These are phyloP conservation scores for Lethrus apterus DNA, from an alignment of 1,140 invertebrate genomes.

Conservation along the genomic window DNA sequence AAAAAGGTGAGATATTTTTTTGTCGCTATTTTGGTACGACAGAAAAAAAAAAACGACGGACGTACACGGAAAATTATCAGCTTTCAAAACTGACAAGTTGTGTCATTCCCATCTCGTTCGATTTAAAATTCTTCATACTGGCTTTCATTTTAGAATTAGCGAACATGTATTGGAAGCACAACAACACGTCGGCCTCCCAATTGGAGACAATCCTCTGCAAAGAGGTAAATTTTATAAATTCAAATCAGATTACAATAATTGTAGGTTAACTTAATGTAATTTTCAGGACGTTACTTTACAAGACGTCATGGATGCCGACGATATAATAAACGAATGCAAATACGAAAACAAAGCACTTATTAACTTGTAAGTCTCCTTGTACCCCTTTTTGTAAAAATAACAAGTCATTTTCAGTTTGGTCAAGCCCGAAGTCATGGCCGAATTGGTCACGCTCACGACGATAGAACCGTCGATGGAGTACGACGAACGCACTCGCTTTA, in stretches of 20 bases:
- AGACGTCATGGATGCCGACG: slow-evolving; percentile 88
- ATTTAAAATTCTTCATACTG: slow-evolving; percentile 16
- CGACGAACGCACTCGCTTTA: slow-evolving; percentile 74
- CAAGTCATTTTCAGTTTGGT: slow-evolving; percentile 62
- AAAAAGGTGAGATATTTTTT: slow-evolving; percentile 11
- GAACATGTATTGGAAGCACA: slow-evolving; percentile 77
- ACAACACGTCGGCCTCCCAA: slow-evolving; percentile 61
- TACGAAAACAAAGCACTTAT: slow-evolving; percentile 85
- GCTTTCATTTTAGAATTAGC: slow-evolving; percentile 20
- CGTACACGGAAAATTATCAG: slow-evolving; percentile 8
- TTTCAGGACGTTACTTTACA: slow-evolving; percentile 82
- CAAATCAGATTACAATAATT: slow-evolving; percentile 16
- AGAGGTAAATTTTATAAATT: slow-evolving; percentile 53
- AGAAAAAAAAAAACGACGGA: neutral
- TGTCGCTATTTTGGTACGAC: slow-evolving; percentile 2
- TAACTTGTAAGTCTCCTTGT: slow-evolving; percentile 93
- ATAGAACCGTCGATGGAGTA: slow-evolving; percentile 72
- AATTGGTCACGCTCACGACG: slow-evolving; percentile 79
- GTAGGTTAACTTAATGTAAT: slow-evolving; percentile 17
- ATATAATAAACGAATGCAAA: slow-evolving; percentile 93
- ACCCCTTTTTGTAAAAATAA: no score
- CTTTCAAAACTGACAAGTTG: slow-evolving; percentile 20
- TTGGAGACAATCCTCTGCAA: slow-evolving; percentile 68
- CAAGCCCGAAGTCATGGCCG: slow-evolving; percentile 72
- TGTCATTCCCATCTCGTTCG: slow-evolving; percentile 11